A percentile compares a stretch with the other conserved stretches of the same genome.
These are phyloP conservation scores for Empidonax alnorum DNA, from an alignment of 2,113 vertebrate species.

Conservation along the genomic window DNA sequence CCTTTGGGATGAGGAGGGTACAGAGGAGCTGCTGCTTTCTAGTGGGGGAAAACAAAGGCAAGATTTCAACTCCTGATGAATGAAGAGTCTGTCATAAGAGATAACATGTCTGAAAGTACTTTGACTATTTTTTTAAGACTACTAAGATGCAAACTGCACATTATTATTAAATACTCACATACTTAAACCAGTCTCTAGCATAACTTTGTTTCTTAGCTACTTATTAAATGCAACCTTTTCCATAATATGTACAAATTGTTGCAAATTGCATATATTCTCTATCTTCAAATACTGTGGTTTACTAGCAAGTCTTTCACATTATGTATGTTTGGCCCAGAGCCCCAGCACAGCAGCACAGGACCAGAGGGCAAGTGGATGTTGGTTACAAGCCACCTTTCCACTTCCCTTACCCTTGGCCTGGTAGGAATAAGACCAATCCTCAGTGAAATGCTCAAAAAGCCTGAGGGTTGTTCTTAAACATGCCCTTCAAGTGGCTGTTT, in stretches of 20 bases:
- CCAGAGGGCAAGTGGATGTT: conserved; percentile 49
- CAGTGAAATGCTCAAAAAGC: neutral
- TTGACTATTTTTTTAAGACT: neutral
- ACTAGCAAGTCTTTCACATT: neutral
- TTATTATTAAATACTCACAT: neutral
- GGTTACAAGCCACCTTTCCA: conserved; percentile 16
- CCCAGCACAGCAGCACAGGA: neutral
- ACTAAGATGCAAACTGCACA: neutral
- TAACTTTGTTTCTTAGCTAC: neutral
- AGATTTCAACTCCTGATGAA: neutral
- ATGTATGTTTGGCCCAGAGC: conserved; percentile 15
- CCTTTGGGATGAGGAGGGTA: neutral
- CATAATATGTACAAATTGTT: neutral
- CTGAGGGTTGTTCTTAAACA: neutral
- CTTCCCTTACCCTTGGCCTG: neutral
- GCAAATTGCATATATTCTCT: conserved; percentile 2
- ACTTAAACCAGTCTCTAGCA: neutral
- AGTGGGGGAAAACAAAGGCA: neutral
- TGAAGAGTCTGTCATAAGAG: neutral
- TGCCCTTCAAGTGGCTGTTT: neutral
- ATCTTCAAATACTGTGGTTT: neutral
- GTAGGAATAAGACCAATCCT: neutral
- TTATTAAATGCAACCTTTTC: neutral
- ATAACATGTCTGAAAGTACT: neutral
- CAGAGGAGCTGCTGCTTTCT: neutral